Base-by-base conservation (phyloP, 2,797 vertebrate genomes). In the Parambassis ranga region DNA sequence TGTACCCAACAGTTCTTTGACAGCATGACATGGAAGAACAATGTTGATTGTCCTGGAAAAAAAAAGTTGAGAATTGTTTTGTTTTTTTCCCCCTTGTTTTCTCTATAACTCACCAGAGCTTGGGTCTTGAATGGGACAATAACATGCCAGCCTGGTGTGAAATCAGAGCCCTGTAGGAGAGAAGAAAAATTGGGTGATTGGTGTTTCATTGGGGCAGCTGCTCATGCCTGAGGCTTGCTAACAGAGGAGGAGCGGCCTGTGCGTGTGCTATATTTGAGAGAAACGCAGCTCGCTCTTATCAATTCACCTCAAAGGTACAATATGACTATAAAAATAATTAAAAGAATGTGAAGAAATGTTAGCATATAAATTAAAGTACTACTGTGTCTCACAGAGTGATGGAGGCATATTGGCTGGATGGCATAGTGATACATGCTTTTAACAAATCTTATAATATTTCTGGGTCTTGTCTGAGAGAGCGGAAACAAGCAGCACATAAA, bases 181-280 rank as follows among this genome's bases (percentile, higher is more conserved):
- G 58, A 47, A 13, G 62, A 66, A 50, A 74, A 71, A 75, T 47
- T 41, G 46, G 57, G 44, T 65, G 72, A 84, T 62, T 52, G 69
- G 72, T 77, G 60, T 38, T 68, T 68, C 56, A 70, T 59, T 68
- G 48, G 26, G 44, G 24, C 44, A 61, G 64, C 38, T 53, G 20
- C 65, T 73, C 24, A 2, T 31, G 67, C 81, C 42, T 0, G 61
- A 59, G 57, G 71, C 72, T 70, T 18, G 24, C 27, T 10, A 30
- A 43, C 52, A 63, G 65, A 42, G 23, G 33, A 80, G 70, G 61
- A 71, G 64, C 66, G 33, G 55, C 46, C 52, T n/a, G 52, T 38
- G n/a, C n/a, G n/a, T n/a, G n/a, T n/a, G n/a, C n/a, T n/a, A n/a
- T n/a, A n/a, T n/a, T n/a, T n/a, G n/a, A n/a, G n/a, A n/a, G n/a